Evolutionary conservation across 2,888 invertebrate genomes (phyloP), one percentile per base, ranked within the genome.

Genomic region (Cantharis nigra): DNA sequence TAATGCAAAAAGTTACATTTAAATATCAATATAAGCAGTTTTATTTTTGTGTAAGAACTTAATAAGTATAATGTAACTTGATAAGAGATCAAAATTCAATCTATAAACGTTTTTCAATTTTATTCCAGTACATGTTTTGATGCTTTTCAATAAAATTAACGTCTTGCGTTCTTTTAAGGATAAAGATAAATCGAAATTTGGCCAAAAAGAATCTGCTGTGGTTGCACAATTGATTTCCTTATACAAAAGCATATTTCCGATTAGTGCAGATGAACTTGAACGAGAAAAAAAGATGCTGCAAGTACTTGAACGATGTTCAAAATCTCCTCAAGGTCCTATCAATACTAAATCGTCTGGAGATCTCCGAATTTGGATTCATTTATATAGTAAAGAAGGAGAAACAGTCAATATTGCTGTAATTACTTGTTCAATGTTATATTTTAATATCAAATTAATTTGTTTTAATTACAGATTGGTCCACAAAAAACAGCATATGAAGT

Each of bases 181-280:
- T 81, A 89, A 89, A n/a, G 89, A 90, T 1, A 90, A 90, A 82
- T 90, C 90, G 1, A 90, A 90, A 5, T 92, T 92, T 91, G 91
- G 93, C 3, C 90, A 92, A 18, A 91, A 92, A 79, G 95, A 95
- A 85, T 92, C 94, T 30, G 92, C 92, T 84, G 95, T 97, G 0
- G 91, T 97, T 3, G 90, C 91, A 0, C 96, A 97, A 85, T 89
- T 97, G 78, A 95, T 97, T 75, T 89, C 90, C 11, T 89, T 94
- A 76, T 96, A 93, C 86, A 93, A 94, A 79, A 90, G 92, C 78
- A 91, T 97, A n/a, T 97, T 97, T 90, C 93, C 95, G 83, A 92
- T 96, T 69, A 93, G 94, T n/a, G 91, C 92, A 0, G 92, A 91
- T 2, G 96, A 97, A 89, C 87, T 92, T 71, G 92, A 93, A 74